These are phyloP conservation scores for Phyllostomus hastatus DNA, from an alignment of 2,113 vertebrate species.

Conservation along the genomic window DNA sequence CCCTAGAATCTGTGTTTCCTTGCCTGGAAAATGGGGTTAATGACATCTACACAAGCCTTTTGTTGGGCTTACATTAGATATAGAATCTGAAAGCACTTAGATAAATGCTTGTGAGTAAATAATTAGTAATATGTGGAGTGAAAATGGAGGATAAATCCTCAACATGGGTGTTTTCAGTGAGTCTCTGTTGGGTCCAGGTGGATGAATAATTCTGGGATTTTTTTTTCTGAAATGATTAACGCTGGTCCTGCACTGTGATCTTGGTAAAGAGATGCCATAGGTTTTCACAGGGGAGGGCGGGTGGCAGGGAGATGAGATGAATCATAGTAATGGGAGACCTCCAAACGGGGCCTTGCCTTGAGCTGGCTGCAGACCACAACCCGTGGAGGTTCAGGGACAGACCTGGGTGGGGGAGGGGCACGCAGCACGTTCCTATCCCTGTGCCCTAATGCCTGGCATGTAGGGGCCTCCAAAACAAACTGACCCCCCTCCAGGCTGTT, in stretches of 20 bases:
- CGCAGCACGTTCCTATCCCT: rapidly evolving
- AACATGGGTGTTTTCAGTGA: background rate
- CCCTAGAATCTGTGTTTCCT: background rate
- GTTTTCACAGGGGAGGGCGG: background rate
- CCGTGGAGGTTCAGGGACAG: background rate
- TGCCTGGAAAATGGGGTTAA: conserved; percentile 23
- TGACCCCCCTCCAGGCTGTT: background rate
- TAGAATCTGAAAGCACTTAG: background rate
- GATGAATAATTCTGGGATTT: background rate
- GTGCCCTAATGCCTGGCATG: background rate
- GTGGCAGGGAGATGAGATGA: background rate
- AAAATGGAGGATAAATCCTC: background rate
- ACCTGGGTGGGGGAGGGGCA: background rate
- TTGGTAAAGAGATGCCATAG: background rate
- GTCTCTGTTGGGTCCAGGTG: background rate
- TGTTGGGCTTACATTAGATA: background rate
- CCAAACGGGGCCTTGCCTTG: background rate
- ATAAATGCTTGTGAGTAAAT: conserved; percentile 16
- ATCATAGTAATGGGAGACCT: background rate
- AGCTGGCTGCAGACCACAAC: background rate
- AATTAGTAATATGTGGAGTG: background rate
- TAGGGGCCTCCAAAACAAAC: background rate
- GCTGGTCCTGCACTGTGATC: background rate
- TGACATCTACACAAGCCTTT: background rate
- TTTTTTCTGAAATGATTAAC: rapidly evolving